Evolutionary conservation across 2,888 invertebrate genomes (phyloP).

Genomic region (Tinea trinotella): DNA sequence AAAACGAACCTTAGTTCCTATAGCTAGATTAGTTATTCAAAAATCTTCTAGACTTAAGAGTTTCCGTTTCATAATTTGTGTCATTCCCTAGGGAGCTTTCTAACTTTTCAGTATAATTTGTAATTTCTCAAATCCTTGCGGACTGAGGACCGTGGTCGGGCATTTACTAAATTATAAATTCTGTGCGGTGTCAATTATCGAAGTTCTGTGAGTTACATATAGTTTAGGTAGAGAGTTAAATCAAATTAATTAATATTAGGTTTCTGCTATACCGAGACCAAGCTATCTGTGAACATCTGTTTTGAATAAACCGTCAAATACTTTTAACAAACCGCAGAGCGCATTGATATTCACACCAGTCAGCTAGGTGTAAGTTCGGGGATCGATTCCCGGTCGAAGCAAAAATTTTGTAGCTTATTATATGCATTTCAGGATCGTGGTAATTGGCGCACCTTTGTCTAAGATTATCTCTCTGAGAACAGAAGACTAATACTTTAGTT

Average conservation of each 20-base stretch:
- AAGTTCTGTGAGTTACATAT: neutral
- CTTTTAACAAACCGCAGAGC: no score
- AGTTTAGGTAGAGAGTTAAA: neutral
- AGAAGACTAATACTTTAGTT: no score
- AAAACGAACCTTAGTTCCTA: neutral
- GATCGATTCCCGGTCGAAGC: no score
- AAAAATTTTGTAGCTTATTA: no score
- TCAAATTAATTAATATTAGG: no score
- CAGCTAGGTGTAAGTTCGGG: no score
- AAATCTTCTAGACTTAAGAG: constrained; percentile 4
- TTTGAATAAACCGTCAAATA: no score
- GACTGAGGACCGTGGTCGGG: neutral
- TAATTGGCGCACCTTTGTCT: neutral
- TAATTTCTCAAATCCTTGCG: constrained; percentile 3
- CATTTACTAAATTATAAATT: neutral
- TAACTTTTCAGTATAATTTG: constrained; percentile 12
- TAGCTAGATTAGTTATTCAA: neutral
- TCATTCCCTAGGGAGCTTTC: constrained; percentile 6
- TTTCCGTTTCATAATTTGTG: neutral
- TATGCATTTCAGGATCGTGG: no score
- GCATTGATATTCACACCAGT: no score
- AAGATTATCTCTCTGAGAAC: neutral
- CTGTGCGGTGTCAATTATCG: neutral
- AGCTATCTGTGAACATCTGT: no score
- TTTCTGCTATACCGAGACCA: no score